Conservation (phyloP, 2,113 vertebrate species). For the Turdus rufiventris region DNA sequence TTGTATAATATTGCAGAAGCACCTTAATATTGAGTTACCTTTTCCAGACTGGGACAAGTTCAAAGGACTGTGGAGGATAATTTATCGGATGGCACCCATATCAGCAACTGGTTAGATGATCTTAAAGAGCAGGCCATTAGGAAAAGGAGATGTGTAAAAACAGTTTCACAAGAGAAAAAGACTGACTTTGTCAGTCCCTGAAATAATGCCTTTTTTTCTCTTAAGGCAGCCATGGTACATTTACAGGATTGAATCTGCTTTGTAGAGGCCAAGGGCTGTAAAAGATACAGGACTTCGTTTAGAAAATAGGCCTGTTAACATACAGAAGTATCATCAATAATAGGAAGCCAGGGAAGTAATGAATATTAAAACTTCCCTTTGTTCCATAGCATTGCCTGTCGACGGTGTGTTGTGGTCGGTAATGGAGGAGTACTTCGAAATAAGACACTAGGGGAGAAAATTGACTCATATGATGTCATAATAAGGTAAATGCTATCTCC, state of each 20-base stretch:
- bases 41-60: background rate
- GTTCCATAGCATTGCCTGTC: constrained; percentile 67
- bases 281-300: background rate
- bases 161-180: background rate
- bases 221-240: background rate
- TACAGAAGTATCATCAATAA: background rate
- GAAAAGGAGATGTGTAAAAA: background rate
- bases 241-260: background rate
- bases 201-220: background rate
- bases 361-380: background rate
- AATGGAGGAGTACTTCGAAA: constrained; percentile 81
- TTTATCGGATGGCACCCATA: background rate
- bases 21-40: background rate
- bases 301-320: background rate
- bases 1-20: background rate
- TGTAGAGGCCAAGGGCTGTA: background rate
- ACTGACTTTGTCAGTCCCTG: background rate
- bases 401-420: constrained; percentile 78
- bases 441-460: constrained; percentile 77
- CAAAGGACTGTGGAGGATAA: background rate
- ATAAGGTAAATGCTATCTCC: constrained; percentile 73
- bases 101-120: background rate
- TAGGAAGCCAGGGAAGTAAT: background rate
- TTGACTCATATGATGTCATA: constrained; percentile 78
- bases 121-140: background rate